Evolutionary conservation across 2,888 invertebrate species (phyloP), one percentile per base, ranked within the genome.

Genomic region (Diarsia dahlii): DNA sequence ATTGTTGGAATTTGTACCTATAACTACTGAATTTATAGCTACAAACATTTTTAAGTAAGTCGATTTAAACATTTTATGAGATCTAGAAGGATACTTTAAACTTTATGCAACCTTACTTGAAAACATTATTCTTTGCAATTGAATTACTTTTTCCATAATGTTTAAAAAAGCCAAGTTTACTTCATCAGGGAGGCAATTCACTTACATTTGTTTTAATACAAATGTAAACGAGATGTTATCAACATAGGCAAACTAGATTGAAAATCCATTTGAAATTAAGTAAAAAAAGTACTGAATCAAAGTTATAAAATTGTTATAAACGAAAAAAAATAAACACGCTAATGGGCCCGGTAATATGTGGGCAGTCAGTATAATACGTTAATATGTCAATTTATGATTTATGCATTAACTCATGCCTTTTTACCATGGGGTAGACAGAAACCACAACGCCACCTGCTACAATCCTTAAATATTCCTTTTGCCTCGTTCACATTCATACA

Each of bases 1-100:
- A 54, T 66, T 75, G 75, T 74, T 82, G 75, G 84, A 84, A 81
- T 82, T 73, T 74, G 70, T 71, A 71, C 78, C 66, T 82, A 82
- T 56, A 76, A 12, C 64, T 77, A 77, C 48, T 65, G 39, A 78
- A 15, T 69, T 65, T 79, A 46, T 67, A 52, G 50, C 71, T 48
- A 69, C 50, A 45, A 54, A 76, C 34, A 70, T 70, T 63, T 60
- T 54, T 64, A 60, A 50, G 28, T 48, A 50, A 64, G 23, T 50
- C 46, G 18, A 20, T 65, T 13, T 52, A 46, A 46, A 67, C 9
- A 75, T 48, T 13, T 58, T 82, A 67, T n/a, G 74, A 52, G 23
- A 54, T 39, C 28, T 63, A 80, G 13, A 63, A 71, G 13, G 54
- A 50, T 56, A 80, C n/a, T 78, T 56, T 54, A 50, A 64, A 80